Evolutionary conservation across 2,113 vertebrate genomes (phyloP).

Genomic region (Psittacara wagleri): DNA sequence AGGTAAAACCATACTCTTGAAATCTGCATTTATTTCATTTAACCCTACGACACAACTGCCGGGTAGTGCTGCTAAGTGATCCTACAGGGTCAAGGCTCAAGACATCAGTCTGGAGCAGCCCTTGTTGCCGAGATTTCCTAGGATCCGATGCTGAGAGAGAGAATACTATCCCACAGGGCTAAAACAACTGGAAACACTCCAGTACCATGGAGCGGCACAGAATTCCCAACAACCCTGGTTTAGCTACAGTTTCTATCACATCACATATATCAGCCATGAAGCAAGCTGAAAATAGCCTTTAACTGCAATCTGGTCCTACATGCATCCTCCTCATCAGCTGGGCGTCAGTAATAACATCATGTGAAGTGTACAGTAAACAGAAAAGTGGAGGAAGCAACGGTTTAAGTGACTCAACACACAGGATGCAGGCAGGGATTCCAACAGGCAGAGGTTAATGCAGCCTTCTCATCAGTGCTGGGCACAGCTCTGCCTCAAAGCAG

Average conservation of each 20-base stretch:
- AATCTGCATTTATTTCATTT: background rate
- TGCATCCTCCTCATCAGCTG: background rate
- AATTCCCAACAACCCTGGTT: background rate
- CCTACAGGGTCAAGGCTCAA: background rate
- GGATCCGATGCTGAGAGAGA: background rate
- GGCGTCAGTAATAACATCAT: background rate
- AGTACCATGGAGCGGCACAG: background rate
- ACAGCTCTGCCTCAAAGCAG: background rate
- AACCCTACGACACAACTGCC: background rate
- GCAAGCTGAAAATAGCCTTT: background rate
- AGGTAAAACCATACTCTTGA: background rate
- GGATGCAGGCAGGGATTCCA: background rate
- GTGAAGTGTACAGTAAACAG: background rate
- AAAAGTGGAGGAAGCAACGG: background rate
- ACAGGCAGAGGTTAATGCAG: background rate
- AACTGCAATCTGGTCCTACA: background rate
- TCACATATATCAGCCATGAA: background rate
- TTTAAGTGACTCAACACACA: background rate
- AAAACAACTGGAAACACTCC: background rate
- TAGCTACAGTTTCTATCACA: background rate
- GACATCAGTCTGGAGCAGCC: background rate
- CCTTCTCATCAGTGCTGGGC: background rate
- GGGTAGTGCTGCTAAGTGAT: background rate
- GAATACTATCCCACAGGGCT: background rate
- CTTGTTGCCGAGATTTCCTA: background rate